Percentiles rank a stretch among this genome's conserved stretches.
These are phyloP conservation scores for Drosophila longiperda DNA, from an alignment of 2,888 invertebrate genomes.

Conservation along the genomic window DNA sequence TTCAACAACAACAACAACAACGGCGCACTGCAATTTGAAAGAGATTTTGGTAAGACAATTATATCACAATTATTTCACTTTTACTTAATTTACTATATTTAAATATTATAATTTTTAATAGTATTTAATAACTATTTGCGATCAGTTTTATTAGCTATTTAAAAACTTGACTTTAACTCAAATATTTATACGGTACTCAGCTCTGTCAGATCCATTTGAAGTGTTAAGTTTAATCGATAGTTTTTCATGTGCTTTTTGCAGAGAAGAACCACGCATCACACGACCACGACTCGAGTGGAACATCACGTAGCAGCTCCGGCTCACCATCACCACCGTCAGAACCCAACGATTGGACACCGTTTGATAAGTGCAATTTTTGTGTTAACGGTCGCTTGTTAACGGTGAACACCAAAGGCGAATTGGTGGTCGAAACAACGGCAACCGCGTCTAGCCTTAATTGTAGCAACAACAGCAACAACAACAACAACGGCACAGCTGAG, in stretches of 20 bases:
- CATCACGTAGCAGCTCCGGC: slow-evolving; percentile 74
- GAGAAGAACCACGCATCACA: slow-evolving; percentile 71
- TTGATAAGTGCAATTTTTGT: slow-evolving; percentile 94
- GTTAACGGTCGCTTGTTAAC: slow-evolving; percentile 89
- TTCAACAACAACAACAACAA: slow-evolving; percentile 39
- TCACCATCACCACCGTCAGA: slow-evolving; percentile 79
- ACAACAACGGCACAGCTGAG: slow-evolving; percentile 41
- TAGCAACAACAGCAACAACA: slow-evolving; percentile 27
- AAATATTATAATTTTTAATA: no score
- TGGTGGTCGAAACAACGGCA: slow-evolving; percentile 85
- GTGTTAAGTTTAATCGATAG: slow-evolving; percentile 1
- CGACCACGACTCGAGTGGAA: slow-evolving; percentile 63
- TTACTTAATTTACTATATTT: no score
- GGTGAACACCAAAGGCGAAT: slow-evolving; percentile 85
- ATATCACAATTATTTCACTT: no score
- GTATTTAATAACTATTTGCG: neutral
- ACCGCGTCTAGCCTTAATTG: slow-evolving; percentile 59
- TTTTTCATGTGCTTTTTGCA: slow-evolving; percentile 9
- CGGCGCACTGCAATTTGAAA: slow-evolving; percentile 53
- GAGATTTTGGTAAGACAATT: slow-evolving; percentile 61
- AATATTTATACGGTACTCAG: neutral
- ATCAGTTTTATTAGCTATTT: neutral
- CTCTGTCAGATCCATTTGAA: neutral
- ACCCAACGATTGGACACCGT: slow-evolving; percentile 92
- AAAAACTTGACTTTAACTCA: neutral